phyloP scores from a whole-genome alignment of 2,113 vertebrate species.

The Mirza zaza region DNA sequence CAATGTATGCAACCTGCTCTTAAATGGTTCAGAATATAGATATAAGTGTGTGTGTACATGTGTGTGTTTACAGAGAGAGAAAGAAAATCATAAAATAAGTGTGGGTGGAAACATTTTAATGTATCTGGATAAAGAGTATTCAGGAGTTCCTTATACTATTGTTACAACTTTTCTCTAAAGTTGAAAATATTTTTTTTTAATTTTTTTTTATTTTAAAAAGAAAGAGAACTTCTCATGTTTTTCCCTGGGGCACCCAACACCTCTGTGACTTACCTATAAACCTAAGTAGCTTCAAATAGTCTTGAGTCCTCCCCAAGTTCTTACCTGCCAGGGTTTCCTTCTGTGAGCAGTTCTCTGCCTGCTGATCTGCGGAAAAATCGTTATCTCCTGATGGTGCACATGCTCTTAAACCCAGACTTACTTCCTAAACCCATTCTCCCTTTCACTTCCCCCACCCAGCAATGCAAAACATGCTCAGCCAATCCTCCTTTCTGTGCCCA shows the following conservation, averaged over 20 bases:
- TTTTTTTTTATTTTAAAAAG: not conserved
- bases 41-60: not conserved
- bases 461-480: not conserved
- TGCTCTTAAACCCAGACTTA: conserved; percentile 53
- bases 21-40: not conserved
- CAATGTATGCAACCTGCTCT: not conserved
- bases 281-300: conserved; percentile 10
- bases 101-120: not conserved
- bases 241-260: not conserved
- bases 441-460: not conserved
- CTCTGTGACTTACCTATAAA: conserved; percentile 58
- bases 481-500: conserved; percentile 35
- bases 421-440: not conserved
- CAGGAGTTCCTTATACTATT: not conserved
- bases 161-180: not conserved
- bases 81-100: not conserved
- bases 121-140: not conserved
- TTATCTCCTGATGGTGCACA: not conserved
- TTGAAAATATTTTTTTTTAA: not conserved
- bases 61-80: not conserved
- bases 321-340: conserved; percentile 37
- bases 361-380: not conserved
- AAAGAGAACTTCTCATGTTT: not conserved
- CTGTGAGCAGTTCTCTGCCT: not conserved
- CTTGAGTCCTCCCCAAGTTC: conserved; percentile 8